Percentiles rank a stretch among this genome's conserved stretches.
phyloP scores from a whole-genome alignment of 2,797 vertebrate genomes.

The Tragelaphus eurycerus region DNA sequence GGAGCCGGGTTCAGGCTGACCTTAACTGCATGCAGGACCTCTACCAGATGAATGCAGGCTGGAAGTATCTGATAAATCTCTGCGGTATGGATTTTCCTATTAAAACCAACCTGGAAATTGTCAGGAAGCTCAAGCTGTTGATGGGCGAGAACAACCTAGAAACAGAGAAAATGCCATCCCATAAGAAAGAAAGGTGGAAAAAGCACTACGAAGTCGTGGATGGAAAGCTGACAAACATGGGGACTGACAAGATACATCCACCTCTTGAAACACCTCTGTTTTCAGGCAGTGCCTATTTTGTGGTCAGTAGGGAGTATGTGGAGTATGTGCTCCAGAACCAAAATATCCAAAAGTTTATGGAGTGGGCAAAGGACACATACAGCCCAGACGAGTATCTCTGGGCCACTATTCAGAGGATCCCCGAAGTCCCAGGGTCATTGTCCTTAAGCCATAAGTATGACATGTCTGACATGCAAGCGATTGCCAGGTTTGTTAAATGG shows the following conservation, averaged over 20 bases:
- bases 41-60: constrained; percentile 79
- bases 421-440: constrained; percentile 86
- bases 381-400: constrained; percentile 93
- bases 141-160: constrained; percentile 90
- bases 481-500: constrained; percentile 93
- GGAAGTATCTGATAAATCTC: constrained; percentile 94
- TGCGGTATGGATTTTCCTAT: constrained; percentile 94
- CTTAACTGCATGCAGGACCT: constrained; percentile 96
- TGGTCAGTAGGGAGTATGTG: constrained; percentile 87
- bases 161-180: constrained; percentile 85
- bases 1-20: constrained; percentile 93
- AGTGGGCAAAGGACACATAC: constrained; percentile 92
- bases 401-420: constrained; percentile 92
- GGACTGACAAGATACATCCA: constrained; percentile 80
- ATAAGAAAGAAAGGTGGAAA: constrained; percentile 86
- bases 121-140: constrained; percentile 85
- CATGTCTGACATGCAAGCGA: constrained; percentile 87
- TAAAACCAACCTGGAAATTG: constrained; percentile 94
- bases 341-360: constrained; percentile 83
- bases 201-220: constrained; percentile 80
- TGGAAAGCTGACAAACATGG: constrained; percentile 79
- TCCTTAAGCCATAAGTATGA: constrained; percentile 87
- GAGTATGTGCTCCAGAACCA: constrained; percentile 83
- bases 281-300: constrained; percentile 92
- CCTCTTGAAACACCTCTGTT: constrained; percentile 87